Evolutionary conservation across 1,140 invertebrate species (phyloP).

Genomic region (Lordiphosa clarofinis): DNA sequence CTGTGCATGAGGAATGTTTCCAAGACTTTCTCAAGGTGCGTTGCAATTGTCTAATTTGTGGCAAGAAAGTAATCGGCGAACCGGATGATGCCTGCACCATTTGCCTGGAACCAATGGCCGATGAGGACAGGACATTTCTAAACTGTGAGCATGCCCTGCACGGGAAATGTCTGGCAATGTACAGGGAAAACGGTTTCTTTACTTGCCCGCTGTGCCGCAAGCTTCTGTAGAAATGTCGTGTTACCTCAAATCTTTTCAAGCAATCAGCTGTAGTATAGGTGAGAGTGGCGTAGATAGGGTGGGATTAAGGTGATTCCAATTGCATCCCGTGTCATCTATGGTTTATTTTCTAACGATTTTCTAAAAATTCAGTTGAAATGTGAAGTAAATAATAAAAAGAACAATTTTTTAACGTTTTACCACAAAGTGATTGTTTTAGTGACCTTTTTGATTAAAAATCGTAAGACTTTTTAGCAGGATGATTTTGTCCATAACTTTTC

Average conservation of each 20-base stretch:
- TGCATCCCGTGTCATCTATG: too few species aligned
- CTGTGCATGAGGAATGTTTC: slow-evolving; percentile 41
- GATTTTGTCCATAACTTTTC: too few species aligned
- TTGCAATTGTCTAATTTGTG: slow-evolving; percentile 37
- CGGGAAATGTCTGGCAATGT: slow-evolving; percentile 8
- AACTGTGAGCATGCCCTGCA: slow-evolving; percentile 47
- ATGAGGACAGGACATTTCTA: slow-evolving; percentile 10
- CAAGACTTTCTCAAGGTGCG: background rate
- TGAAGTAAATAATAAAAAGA: too few species aligned
- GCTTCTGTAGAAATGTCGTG: background rate
- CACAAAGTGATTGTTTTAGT: too few species aligned
- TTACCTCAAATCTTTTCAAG: too few species aligned
- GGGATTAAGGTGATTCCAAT: too few species aligned
- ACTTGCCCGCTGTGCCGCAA: slow-evolving; percentile 31
- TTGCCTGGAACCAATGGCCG: slow-evolving; percentile 23
- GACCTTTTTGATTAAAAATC: too few species aligned
- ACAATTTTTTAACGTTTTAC: too few species aligned
- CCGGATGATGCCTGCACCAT: slow-evolving; percentile 35
- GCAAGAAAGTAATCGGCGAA: background rate
- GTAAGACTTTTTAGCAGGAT: too few species aligned
- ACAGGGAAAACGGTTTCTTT: background rate
- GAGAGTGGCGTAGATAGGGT: too few species aligned
- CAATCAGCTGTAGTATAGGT: slow-evolving; percentile 24
- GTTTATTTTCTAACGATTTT: too few species aligned
- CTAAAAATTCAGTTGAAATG: too few species aligned